Evolutionary conservation across 2,113 vertebrate genomes (phyloP), one percentile per base, ranked within the genome.

Genomic region (Heptranchias perlo): DNA sequence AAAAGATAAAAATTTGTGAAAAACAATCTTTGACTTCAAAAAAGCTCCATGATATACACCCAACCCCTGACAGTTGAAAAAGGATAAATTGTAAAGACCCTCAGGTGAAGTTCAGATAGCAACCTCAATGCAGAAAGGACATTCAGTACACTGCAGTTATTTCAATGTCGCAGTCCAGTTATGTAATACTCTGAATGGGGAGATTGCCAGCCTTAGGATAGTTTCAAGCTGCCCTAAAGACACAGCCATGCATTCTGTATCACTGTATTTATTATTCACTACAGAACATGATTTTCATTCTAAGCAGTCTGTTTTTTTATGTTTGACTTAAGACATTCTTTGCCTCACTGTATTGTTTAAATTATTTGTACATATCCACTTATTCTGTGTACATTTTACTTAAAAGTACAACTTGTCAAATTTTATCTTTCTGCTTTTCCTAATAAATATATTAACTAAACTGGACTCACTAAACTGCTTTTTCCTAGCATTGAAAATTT

Each of bases 121-220:
- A 95, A 69, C 25, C 21, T 69, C 44, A 95, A 69, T 95, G 44
- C n/a, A 94, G 62, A 47, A 39, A 65, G 61, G 21, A 67, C 25
- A 69, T 47, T 49, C 65, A 69, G 65, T 49, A 69, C 93, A 94
- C 44, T 23, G 64, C 23, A 28, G 64, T 95, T 52, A 69, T 31
- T 44, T 95, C 64, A 95, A 95, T 16, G 94, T 95, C 94, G 52
- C 94, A 52, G 64, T 47, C 28, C 39, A 67, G 94, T 95, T 69
- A 95, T 69, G 28, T 69, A 95, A 95, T 69, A 49, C 39, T 49
- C 39, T 58, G 87, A 52, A 69, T 69, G 64, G 94, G 25, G 64
- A 95, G 25, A 95, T 23, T 95, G 64, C 47, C 94, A 95, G 94
- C 64, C 44, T 52, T 67, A 28, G 11, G 39, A 6, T 35, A 28